These are phyloP conservation scores for Drosophila arizonae DNA, from an alignment of 1,140 invertebrate genomes.

Conservation along the genomic window DNA sequence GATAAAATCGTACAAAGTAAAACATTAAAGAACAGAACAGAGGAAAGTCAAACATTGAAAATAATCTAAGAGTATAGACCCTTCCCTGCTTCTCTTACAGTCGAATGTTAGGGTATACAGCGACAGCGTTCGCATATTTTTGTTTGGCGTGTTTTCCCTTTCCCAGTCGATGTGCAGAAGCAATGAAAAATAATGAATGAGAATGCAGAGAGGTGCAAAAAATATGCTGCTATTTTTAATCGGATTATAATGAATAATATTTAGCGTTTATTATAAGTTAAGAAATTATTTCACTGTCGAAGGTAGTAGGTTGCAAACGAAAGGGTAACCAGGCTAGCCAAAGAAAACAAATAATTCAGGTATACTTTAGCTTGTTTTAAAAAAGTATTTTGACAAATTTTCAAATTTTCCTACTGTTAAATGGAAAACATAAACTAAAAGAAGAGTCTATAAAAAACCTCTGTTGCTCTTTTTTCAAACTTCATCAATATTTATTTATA, in stretches of 20 bases:
- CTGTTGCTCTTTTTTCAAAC: too few relatives aligned
- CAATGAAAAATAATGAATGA: conserved; percentile 47
- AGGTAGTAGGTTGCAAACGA: conserved; percentile 58
- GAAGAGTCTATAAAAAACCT: too few relatives aligned
- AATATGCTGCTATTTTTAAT: conserved; percentile 74
- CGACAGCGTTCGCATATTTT: conserved; percentile 1
- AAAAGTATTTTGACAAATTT: not conserved
- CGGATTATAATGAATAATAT: conserved; percentile 74
- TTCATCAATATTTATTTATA: conserved; percentile 1
- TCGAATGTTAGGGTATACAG: conserved; percentile 20
- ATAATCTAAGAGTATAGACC: too few relatives aligned
- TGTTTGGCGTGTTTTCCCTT: conserved; percentile 29
- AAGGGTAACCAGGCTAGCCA: conserved; percentile 38
- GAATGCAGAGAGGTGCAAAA: conserved; percentile 49
- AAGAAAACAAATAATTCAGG: too few relatives aligned
- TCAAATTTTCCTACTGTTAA: not conserved
- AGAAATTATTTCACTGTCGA: conserved; percentile 58
- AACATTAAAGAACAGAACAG: not conserved
- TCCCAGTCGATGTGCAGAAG: conserved; percentile 36
- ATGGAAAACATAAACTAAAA: not conserved
- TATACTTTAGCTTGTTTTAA: too few relatives aligned
- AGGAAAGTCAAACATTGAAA: not conserved
- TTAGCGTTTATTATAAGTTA: conserved; percentile 71
- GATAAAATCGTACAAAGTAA: not conserved
- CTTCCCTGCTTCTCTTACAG: not conserved